Base-by-base conservation (phyloP, 1,140 invertebrate species). In the Drosophila littoralis region DNA sequence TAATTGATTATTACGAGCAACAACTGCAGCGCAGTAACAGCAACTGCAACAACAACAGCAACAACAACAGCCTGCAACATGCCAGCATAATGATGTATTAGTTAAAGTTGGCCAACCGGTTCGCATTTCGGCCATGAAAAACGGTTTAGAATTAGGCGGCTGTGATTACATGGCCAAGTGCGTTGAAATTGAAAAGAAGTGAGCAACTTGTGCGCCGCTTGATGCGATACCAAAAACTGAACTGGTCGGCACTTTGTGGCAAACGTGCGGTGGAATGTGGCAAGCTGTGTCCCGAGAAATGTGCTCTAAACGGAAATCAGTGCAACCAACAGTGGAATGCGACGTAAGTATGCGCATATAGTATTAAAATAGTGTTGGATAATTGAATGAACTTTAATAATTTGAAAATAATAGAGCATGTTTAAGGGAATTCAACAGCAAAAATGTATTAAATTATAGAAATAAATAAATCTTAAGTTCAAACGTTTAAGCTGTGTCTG, bases 101-200 rank as follows among this genome's bases (percentile, higher is more conserved):
- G 84, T 89, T 88, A 88, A 83, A 89, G 75, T 79, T 88, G 84
- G 61, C 79, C 79, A 86, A 88, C 83, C 83, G 85, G 83, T 88
- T 88, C 77, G 77, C 80, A 88, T 88, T 88, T 88, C 80, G 83
- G 84, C 83, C 83, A 88, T 88, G 84, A 88, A 88, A 88, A 83
- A 88, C 83, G 84, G 79, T 75, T 88, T 89, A 89, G 83, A 88
- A 88, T 88, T 88, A 88, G 83, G 69, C 86, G 73, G 69, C 79
- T 73, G 68, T 88, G 83, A 88, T 88, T 88, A 88, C 80, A 88
- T 88, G 68, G 72, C 63, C 70, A 74, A 66, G 64, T 60, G 59
- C 60, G 60, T 59, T 63, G 76, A 69, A 79, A 75, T 86, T 86
- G 72, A 88, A 86, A 86, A 83, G 81, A 67, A 59, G 63, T 71